Conservation (phyloP, 2,797 vertebrate genomes). For the Silurus lanzhouensis region DNA sequence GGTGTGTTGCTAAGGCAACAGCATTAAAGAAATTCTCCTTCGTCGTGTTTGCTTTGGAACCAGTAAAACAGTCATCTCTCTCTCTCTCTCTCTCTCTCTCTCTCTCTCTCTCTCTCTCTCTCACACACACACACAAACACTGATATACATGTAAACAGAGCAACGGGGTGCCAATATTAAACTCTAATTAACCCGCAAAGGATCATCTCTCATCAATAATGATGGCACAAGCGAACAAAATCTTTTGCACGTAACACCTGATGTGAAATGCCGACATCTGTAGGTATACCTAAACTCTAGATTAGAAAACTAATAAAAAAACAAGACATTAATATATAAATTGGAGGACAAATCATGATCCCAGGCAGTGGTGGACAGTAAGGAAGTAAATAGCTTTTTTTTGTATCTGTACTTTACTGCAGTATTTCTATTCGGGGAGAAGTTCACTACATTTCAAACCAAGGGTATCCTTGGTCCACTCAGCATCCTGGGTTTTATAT, state of each 20-base stretch:
- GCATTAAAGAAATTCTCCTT: slow-evolving; percentile 32
- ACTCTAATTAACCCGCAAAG: neutral
- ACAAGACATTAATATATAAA: neutral
- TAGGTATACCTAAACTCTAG: neutral
- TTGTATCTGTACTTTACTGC: too few relatives aligned
- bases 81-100: too few relatives aligned
- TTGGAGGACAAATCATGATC: neutral
- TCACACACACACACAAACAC: neutral
- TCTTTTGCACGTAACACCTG: neutral
- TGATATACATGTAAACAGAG: slow-evolving; percentile 12
- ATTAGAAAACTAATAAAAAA: neutral
- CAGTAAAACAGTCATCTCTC: slow-evolving; percentile 37
- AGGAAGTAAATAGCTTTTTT: too few relatives aligned
- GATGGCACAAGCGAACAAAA: neutral
- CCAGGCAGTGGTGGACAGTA: too few relatives aligned
- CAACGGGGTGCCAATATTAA: neutral
- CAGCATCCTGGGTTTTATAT: neutral
- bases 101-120: too few relatives aligned
- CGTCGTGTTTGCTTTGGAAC: slow-evolving; percentile 35
- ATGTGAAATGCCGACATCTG: neutral
- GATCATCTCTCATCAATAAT: neutral
- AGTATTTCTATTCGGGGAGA: too few relatives aligned
- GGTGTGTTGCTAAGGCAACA: slow-evolving; percentile 64
- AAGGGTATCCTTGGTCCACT: too few relatives aligned
- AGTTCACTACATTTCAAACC: too few relatives aligned